A percentile compares a stretch with the other conserved stretches of the same genome.
Evolutionary conservation across 2,797 vertebrate genomes (phyloP).

Genomic region (Halcyon chelicuti): DNA sequence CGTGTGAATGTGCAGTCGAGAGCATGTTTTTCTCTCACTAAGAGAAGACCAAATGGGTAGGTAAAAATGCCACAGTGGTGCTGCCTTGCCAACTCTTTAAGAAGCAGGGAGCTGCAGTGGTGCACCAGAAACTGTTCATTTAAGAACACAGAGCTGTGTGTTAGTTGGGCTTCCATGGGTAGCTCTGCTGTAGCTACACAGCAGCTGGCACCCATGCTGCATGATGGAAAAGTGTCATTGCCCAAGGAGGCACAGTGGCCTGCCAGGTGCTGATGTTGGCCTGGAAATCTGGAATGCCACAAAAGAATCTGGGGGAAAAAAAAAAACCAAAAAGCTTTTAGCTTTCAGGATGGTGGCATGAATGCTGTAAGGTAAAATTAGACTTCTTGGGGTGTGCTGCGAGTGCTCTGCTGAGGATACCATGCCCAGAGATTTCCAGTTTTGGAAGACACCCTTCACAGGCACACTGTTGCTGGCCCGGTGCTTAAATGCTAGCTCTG

Average conservation of each 20-base stretch:
- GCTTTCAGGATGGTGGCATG: not conserved
- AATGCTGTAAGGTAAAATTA: not conserved
- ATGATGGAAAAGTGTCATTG: not conserved
- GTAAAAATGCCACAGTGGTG: not conserved
- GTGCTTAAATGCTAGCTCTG: not conserved
- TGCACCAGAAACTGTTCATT: not conserved
- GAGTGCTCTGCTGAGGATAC: not conserved
- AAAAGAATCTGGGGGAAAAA: not conserved
- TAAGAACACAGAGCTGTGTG: accelerated
- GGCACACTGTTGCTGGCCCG: not conserved
- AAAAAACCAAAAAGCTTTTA: not conserved
- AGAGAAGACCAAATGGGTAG: not conserved
- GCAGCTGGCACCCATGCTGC: not conserved
- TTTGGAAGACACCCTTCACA: not conserved
- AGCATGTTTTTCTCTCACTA: not conserved
- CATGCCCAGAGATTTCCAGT: not conserved
- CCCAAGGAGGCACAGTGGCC: not conserved
- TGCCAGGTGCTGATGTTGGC: not conserved
- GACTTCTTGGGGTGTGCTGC: not conserved
- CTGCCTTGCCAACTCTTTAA: not conserved
- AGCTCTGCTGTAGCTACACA: not conserved
- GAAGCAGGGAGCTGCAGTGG: not conserved
- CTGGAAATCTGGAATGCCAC: not conserved
- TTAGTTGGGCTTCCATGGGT: not conserved
- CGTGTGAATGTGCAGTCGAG: not conserved